Evolutionary conservation across 2,113 vertebrate species (phyloP), one percentile per base, ranked within the genome.

Genomic region (Otocyon megalotis): DNA sequence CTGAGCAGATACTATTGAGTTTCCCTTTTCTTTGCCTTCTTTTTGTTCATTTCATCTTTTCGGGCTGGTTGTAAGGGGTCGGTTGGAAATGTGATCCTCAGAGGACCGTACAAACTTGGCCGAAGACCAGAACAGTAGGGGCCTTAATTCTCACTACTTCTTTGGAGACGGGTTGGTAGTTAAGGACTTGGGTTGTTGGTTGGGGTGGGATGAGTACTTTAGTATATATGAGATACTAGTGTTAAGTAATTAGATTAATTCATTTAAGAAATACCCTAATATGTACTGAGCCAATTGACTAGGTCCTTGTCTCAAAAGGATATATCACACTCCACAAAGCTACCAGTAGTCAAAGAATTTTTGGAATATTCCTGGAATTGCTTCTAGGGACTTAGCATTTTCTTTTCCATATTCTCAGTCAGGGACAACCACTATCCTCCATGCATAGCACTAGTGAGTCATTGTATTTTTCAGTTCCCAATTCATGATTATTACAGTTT

Each of bases 21-120:
- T 97, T 96, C 50, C 76, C 67, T 76, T 76, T 76, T 76, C 72
- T 28, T 94, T 97, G 97, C 12, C 62, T 15, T 97, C 62, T 93
- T 32, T 76, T 62, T 16, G 63, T 97, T 96, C 80, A 97, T 98
- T 98, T 98, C 22, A 53, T 48, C 37, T 95, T 84, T 62, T 72
- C 9, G 26, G 84, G 22, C 20, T 35, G 16, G 20, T 69, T 80
- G 43, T 94, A 69, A 95, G n/a, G 48, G 12, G n/a, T 79, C 12
- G 48, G 24, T 43, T 82, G 83, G 67, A 97, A 95, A 74, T 43
- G 28, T 94, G n/a, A 83, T 48, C 56, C 32, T 67, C 43, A 30
- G 43, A 50, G 58, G 17, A 90, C 37, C 28, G 12, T 92, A 48
- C 12, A 63, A 91, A 82, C 16, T 24, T 96, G 88, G 24, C 28